Conservation (phyloP, 2,888 invertebrate genomes). For the Eurytoma adleriae region DNA sequence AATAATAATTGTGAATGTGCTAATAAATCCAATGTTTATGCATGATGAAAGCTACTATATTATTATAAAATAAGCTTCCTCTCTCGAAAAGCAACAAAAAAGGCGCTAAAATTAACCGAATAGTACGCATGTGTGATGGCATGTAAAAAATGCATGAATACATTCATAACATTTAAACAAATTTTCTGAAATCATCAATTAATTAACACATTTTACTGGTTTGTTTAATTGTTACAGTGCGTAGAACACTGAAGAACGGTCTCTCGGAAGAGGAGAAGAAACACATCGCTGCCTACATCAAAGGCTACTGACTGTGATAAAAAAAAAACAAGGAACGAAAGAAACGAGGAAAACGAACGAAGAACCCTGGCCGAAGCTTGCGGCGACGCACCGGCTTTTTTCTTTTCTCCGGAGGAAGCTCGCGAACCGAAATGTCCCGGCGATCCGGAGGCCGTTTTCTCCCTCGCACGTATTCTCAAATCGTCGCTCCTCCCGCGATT, state of each 20-base stretch:
- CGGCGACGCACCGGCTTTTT: conserved; percentile 24
- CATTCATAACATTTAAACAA: background rate
- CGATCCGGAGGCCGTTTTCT: conserved; percentile 25
- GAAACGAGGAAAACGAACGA: conserved; percentile 10
- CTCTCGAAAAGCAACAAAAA: too few relatives aligned
- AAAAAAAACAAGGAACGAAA: conserved; percentile 16
- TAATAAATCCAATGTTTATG: too few relatives aligned
- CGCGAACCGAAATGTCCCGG: conserved; percentile 10
- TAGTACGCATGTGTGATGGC: conserved; percentile 15
- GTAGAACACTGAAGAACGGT: conserved; percentile 88
- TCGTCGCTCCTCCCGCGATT: conserved; percentile 14
- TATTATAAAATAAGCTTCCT: too few relatives aligned
- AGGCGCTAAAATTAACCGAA: too few relatives aligned
- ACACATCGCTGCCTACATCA: conserved; percentile 85
- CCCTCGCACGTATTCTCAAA: conserved; percentile 25
- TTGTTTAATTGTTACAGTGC: conserved; percentile 79
- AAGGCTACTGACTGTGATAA: conserved; percentile 81
- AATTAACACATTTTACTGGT: conserved; percentile 4
- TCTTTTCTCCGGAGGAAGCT: conserved; percentile 33
- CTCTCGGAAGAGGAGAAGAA: conserved; percentile 89
- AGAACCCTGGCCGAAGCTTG: conserved; percentile 6
- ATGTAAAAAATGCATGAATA: conserved; percentile 21
- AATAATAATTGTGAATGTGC: too few relatives aligned
- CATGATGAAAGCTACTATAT: too few relatives aligned
- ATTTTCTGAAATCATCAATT: too few relatives aligned